Percentiles rank a stretch among this genome's conserved stretches.
Conservation (phyloP, 1,140 invertebrate species). For the Papilio dardanus region DNA sequence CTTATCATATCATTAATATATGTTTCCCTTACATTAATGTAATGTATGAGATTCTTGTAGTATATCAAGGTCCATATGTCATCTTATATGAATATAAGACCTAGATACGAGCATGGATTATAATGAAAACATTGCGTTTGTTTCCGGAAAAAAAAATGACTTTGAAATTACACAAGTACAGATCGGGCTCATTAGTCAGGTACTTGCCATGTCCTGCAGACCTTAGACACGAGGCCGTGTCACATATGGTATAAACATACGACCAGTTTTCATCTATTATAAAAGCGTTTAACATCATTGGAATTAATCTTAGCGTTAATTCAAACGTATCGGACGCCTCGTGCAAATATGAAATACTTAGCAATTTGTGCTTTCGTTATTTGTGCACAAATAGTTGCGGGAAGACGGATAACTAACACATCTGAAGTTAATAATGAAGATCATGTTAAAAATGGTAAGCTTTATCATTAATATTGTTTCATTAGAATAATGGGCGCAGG, state of each 20-base stretch:
- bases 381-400: neutral
- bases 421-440: slow-evolving; percentile 8
- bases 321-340: slow-evolving; percentile 46
- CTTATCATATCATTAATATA: no score
- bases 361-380: slow-evolving; percentile 2
- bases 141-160: slow-evolving; percentile 32
- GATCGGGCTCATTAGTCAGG: slow-evolving; percentile 14
- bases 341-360: slow-evolving; percentile 47
- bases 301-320: slow-evolving; percentile 53
- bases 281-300: slow-evolving; percentile 59
- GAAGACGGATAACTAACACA: slow-evolving; percentile 15
- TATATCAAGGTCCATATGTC: neutral
- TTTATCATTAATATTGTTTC: no score
- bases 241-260: slow-evolving; percentile 59
- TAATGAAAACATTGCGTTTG: neutral
- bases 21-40: neutral
- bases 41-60: no score
- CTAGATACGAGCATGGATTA: neutral
- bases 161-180: slow-evolving; percentile 13
- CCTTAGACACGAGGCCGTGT: slow-evolving; percentile 61
- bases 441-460: neutral
- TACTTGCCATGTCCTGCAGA: slow-evolving; percentile 51
- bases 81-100: neutral
- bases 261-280: slow-evolving; percentile 64
- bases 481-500: no score